A percentile compares a stretch with the other conserved stretches of the same genome.
phyloP scores from a whole-genome alignment of 2,113 vertebrate genomes.

The Kryptolebias marmoratus region DNA sequence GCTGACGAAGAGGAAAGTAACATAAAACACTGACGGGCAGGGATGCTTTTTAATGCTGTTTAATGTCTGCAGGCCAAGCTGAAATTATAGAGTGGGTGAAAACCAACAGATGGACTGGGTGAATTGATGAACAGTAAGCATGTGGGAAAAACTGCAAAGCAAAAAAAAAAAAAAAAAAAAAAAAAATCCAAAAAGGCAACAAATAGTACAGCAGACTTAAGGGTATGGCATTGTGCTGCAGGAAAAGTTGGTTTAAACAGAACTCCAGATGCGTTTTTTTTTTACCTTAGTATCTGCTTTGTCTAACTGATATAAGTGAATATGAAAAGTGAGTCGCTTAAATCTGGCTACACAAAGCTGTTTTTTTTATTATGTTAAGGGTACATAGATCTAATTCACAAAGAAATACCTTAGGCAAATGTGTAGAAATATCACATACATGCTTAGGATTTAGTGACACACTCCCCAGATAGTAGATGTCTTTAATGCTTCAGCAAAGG shows the following conservation, averaged over 20 bases:
- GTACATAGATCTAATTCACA: not conserved
- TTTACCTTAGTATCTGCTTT: not conserved
- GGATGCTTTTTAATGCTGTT: constrained; percentile 26
- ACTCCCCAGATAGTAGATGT: not conserved
- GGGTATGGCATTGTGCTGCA: not conserved
- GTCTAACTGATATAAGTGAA: not conserved
- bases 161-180: not conserved
- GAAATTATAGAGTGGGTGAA: constrained; percentile 23
- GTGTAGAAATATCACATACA: not conserved
- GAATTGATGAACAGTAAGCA: constrained; percentile 29
- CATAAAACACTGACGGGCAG: constrained; percentile 25
- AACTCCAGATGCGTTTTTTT: not conserved
- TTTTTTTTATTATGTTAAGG: not conserved
- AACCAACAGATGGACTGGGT: constrained; percentile 25
- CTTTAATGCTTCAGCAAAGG: not conserved
- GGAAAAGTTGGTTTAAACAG: not conserved
- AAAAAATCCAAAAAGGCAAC: constrained; percentile 4
- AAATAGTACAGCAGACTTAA: not conserved
- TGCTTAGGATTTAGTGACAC: not conserved
- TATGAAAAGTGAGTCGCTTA: not conserved
- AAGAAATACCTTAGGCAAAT: not conserved
- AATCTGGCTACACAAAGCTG: not conserved
- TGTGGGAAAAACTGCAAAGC: constrained; percentile 7
- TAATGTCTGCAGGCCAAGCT: constrained; percentile 36
- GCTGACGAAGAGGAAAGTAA: constrained; percentile 20